Percentiles rank a stretch among this genome's conserved stretches.
Evolutionary conservation across 2,888 invertebrate species (phyloP).

Genomic region (Smittia sp.): DNA sequence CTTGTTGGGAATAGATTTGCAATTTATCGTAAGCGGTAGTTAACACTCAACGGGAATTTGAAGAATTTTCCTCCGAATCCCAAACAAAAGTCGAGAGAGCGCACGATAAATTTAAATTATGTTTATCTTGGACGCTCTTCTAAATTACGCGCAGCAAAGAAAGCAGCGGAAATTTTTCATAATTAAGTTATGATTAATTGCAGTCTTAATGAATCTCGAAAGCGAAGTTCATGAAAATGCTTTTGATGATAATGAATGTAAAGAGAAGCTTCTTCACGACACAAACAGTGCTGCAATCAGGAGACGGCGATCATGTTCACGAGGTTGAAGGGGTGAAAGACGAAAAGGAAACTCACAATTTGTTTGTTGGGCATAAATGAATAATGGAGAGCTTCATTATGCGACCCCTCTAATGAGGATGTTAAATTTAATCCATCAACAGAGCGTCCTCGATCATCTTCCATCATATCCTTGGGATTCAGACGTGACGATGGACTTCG

Average conservation of each 20-base stretch:
- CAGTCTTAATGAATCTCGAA: background rate
- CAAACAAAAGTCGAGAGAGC: background rate
- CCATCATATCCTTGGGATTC: conserved; percentile 52
- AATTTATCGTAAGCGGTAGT: too few species aligned
- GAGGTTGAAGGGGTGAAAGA: background rate
- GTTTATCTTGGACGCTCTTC: background rate
- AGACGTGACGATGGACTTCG: conserved; percentile 53
- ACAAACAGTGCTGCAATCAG: background rate
- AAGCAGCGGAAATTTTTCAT: background rate
- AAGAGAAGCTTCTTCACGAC: background rate
- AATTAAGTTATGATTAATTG: conserved; percentile 9
- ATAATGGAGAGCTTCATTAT: conserved; percentile 54
- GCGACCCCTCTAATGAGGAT: conserved; percentile 48
- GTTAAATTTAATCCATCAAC: conserved; percentile 45
- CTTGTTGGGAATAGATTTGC: too few species aligned
- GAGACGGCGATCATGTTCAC: background rate
- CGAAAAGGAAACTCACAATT: conserved; percentile 50
- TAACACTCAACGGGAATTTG: too few species aligned
- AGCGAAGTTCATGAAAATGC: conserved; percentile 1
- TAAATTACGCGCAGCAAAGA: background rate
- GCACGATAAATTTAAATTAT: background rate
- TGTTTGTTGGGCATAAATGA: conserved; percentile 55
- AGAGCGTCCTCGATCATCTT: conserved; percentile 48
- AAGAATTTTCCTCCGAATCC: too few species aligned
- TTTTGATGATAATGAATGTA: conserved; percentile 2